Evolutionary conservation across 2,888 invertebrate species (phyloP).

Genomic region (Crematogaster levior): DNA sequence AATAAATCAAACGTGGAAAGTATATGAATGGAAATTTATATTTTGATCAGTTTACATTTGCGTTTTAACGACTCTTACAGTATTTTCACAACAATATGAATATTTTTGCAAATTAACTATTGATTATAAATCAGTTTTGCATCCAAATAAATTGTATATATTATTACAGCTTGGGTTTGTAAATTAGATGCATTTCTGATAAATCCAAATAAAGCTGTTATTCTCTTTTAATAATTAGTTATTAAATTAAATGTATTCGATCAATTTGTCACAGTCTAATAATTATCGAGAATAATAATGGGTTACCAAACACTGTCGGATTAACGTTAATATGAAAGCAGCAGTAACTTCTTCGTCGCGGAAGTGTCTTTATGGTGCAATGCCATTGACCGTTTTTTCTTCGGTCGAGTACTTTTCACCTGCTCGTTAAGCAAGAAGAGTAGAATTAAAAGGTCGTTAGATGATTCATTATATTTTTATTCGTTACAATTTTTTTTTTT

Average conservation of each 20-base stretch:
- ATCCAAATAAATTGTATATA: conserved; percentile 30
- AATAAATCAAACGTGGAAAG: not conserved
- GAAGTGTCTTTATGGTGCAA: conserved; percentile 31
- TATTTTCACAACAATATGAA: conserved; percentile 18
- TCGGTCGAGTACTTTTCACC: conserved; percentile 24
- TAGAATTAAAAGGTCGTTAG: conserved; percentile 23
- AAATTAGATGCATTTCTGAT: conserved; percentile 15
- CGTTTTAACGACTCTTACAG: conserved; percentile 23
- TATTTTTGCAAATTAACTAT: conserved; percentile 27
- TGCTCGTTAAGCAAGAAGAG: conserved; percentile 37
- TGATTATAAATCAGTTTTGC: conserved; percentile 30
- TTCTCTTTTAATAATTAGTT: conserved; percentile 35
- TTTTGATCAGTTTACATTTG: conserved; percentile 26
- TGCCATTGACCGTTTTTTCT: conserved; percentile 12
- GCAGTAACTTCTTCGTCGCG: not conserved
- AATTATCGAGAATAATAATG: conserved; percentile 32
- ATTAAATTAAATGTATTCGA: conserved; percentile 38
- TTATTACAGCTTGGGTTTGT: conserved; percentile 16
- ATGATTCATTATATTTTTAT: conserved; percentile 43
- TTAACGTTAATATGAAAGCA: conserved; percentile 35
- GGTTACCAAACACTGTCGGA: not conserved
- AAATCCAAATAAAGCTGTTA: conserved; percentile 27
- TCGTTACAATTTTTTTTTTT: too few relatives aligned
- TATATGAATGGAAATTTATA: conserved; percentile 11
- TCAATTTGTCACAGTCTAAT: conserved; percentile 21